Percentiles rank a stretch among this genome's conserved stretches.
phyloP scores from a whole-genome alignment of 2,888 invertebrate species.

The Hirtodrosophila trivittata region DNA sequence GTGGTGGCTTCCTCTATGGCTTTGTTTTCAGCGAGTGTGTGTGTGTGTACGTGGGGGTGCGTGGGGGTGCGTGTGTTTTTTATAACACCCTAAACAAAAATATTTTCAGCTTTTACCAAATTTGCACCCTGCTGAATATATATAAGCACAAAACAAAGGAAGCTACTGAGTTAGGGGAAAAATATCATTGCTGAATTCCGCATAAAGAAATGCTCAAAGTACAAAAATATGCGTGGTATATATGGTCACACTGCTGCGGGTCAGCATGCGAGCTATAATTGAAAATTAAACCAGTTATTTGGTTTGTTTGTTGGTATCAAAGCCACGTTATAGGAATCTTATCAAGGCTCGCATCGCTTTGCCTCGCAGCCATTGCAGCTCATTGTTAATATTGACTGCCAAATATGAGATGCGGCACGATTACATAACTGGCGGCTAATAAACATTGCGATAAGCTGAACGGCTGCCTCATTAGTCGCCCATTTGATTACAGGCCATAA shows the following conservation, averaged over 20 bases:
- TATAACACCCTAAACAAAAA: constrained; percentile 41
- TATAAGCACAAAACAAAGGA: constrained; percentile 23
- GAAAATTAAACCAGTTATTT: too few species aligned
- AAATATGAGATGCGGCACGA: constrained; percentile 24
- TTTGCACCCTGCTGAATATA: constrained; percentile 54
- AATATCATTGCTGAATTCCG: too few species aligned
- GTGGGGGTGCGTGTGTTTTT: constrained; percentile 15
- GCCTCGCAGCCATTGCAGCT: too few species aligned
- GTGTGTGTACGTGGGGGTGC: neutral
- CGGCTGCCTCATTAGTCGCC: constrained; percentile 58
- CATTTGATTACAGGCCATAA: constrained; percentile 47
- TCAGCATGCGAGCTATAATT: too few species aligned
- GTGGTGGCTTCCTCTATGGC: neutral
- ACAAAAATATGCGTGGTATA: too few species aligned
- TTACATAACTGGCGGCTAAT: constrained; percentile 48
- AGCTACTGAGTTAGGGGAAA: neutral
- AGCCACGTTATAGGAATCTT: too few species aligned
- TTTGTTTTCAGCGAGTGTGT: neutral
- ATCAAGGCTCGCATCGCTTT: too few species aligned
- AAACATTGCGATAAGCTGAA: constrained; percentile 52
- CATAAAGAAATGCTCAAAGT: too few species aligned
- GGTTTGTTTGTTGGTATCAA: too few species aligned
- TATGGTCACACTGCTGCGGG: too few species aligned
- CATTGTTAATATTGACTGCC: constrained; percentile 62
- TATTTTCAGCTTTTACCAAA: constrained; percentile 38